Evolutionary conservation across 1,140 invertebrate genomes (phyloP).

Genomic region (Pararge aegeria): DNA sequence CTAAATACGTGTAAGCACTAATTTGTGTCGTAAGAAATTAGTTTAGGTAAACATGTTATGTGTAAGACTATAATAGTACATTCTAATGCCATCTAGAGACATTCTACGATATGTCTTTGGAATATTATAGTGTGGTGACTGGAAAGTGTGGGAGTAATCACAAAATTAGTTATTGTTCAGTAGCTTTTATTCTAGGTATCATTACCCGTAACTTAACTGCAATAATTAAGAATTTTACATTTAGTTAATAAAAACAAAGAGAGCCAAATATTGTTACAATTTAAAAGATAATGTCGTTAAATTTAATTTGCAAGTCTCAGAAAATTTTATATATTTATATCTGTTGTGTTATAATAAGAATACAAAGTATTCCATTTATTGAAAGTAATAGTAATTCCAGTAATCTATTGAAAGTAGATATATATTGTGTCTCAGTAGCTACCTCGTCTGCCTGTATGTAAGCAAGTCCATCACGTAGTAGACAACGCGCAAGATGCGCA

Average conservation of each 20-base stretch:
- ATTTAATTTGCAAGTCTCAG: too few relatives aligned
- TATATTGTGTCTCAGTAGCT: too few relatives aligned
- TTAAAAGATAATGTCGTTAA: too few relatives aligned
- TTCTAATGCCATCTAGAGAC: slow-evolving; percentile 52
- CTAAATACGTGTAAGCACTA: too few relatives aligned
- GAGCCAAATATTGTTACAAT: background rate
- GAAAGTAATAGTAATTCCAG: too few relatives aligned
- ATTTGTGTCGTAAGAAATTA: too few relatives aligned
- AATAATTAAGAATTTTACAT: too few relatives aligned
- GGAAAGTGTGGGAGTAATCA: slow-evolving; percentile 30
- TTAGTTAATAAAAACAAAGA: too few relatives aligned
- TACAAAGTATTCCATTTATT: too few relatives aligned
- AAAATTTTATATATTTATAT: too few relatives aligned
- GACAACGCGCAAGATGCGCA: slow-evolving; percentile 48
- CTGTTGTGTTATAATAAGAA: too few relatives aligned
- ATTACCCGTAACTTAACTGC: background rate
- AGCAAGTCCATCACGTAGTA: slow-evolving; percentile 54
- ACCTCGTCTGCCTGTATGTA: slow-evolving; percentile 67
- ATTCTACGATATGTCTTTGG: slow-evolving; percentile 47
- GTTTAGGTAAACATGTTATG: background rate
- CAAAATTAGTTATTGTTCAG: slow-evolving; percentile 23
- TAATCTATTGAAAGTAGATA: too few relatives aligned
- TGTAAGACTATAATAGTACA: slow-evolving; percentile 32
- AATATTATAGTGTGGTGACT: slow-evolving; percentile 31
- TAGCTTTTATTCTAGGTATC: background rate